Base-by-base conservation (phyloP, 2,888 invertebrate genomes). In the Hedychridium roseum region DNA sequence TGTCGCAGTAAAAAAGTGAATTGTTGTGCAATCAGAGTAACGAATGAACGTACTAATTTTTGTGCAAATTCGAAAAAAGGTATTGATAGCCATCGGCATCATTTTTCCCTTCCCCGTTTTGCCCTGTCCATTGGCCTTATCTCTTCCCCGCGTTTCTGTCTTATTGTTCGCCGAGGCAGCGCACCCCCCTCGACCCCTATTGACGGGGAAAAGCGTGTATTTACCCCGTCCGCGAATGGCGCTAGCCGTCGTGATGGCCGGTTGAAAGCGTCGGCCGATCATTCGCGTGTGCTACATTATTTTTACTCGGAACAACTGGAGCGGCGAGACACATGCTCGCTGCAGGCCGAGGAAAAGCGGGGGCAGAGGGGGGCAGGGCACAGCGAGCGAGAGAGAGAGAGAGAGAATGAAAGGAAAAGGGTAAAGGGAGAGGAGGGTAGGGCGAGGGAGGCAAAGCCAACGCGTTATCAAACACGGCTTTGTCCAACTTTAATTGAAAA, bases 401-500 rank as follows among this genome's bases (percentile, higher is more conserved):
- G n/a, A n/a, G n/a, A n/a, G n/a, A n/a, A n/a, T n/a, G n/a, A n/a
- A n/a, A n/a, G n/a, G n/a, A n/a, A n/a, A n/a, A n/a, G n/a, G n/a
- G n/a, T n/a, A n/a, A n/a, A n/a, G n/a, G n/a, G n/a, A n/a, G n/a
- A n/a, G n/a, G n/a, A n/a, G n/a, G n/a, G n/a, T n/a, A n/a, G n/a
- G n/a, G n/a, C n/a, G n/a, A n/a, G n/a, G n/a, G n/a, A n/a, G n/a
- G n/a, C n/a, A n/a, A n/a, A n/a, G n/a, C n/a, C n/a, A n/a, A n/a
- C n/a, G 66, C 68, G 72, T 68, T 71, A 73, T 72, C 68, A 61
- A 66, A 61, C 66, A 51, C 47, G 65, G 66, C 76, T 70, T 78
- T 78, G 78, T 78, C 66, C 64, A 71, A 72, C 70, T 75, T 77
- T 78, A 77, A 78, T 78, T 78, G 77, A 78, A 78, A 78, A 78